phyloP scores from a whole-genome alignment of 2,888 invertebrate genomes.

The Teleiodes luculella region DNA sequence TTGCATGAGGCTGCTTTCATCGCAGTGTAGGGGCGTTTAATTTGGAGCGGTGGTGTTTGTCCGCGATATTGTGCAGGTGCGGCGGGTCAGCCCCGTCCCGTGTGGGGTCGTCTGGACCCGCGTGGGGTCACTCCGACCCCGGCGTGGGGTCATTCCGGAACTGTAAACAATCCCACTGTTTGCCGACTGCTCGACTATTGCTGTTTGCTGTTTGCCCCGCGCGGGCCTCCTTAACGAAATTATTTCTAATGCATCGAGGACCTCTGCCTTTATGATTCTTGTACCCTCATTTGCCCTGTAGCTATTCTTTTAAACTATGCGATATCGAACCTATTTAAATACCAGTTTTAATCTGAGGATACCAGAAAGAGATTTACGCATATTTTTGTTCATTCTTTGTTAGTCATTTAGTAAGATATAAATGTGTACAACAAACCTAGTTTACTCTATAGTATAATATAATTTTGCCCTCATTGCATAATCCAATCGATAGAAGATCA shows the following conservation, averaged over 20 bases:
- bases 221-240: conserved; percentile 3
- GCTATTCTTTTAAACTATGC: neutral
- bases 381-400: no score
- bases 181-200: conserved; percentile 26
- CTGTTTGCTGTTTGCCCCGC: conserved; percentile 25
- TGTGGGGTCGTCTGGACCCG: neutral
- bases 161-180: conserved; percentile 29
- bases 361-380: no score
- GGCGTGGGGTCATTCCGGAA: conserved; percentile 6
- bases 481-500: neutral
- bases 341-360: no score
- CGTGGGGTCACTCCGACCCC: neutral
- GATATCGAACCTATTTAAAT: no score
- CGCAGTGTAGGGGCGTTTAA: conserved; percentile 1
- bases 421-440: no score
- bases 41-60: conserved; percentile 13
- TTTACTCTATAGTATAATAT: no score
- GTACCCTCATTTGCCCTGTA: neutral
- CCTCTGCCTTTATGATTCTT: neutral
- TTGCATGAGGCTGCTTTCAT: neutral
- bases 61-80: conserved; percentile 11
- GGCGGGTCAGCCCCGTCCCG: conserved; percentile 15
- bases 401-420: no score
- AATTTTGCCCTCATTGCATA: no score
- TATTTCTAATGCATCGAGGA: conserved; percentile 3